A percentile compares a stretch with the other conserved stretches of the same genome.
phyloP scores from a whole-genome alignment of 2,797 vertebrate species.

The Buphagus erythrorhynchus region DNA sequence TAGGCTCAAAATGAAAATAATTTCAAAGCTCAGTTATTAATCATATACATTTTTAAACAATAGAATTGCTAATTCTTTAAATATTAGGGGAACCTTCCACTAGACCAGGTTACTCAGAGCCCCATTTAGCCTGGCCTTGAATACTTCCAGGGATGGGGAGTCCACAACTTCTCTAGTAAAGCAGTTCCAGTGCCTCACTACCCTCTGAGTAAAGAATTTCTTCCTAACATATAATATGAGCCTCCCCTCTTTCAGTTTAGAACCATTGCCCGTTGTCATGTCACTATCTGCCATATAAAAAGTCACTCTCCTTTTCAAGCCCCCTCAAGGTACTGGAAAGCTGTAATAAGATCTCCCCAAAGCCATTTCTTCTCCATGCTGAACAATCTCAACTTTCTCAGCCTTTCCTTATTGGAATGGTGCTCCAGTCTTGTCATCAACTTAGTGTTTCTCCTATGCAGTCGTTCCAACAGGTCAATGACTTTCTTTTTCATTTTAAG shows the following conservation, averaged over 20 bases:
- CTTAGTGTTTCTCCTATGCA: not conserved
- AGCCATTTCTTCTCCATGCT: not conserved
- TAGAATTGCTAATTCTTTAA: slow-evolving; percentile 23
- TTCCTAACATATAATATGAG: not conserved
- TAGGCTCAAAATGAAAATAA: not conserved
- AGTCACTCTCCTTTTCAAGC: not conserved
- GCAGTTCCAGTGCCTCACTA: not conserved
- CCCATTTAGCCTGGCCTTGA: not conserved
- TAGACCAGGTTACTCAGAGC: not conserved
- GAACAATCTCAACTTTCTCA: not conserved
- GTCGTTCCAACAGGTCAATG: not conserved
- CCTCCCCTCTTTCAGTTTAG: not conserved
- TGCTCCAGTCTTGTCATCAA: not conserved
- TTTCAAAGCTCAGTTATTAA: not conserved
- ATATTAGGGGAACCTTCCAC: not conserved
- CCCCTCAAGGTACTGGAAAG: not conserved
- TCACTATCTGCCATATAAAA: not conserved
- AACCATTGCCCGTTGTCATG: not conserved
- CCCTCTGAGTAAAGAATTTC: not conserved
- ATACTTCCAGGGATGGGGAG: not conserved
- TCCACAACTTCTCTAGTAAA: not conserved
- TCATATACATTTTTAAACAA: slow-evolving; percentile 55
- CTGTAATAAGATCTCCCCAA: not conserved
- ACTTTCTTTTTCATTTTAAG: not conserved
- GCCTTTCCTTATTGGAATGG: not conserved